Conservation (phyloP, 2,113 vertebrate species). For the Pantherophis guttatus region DNA sequence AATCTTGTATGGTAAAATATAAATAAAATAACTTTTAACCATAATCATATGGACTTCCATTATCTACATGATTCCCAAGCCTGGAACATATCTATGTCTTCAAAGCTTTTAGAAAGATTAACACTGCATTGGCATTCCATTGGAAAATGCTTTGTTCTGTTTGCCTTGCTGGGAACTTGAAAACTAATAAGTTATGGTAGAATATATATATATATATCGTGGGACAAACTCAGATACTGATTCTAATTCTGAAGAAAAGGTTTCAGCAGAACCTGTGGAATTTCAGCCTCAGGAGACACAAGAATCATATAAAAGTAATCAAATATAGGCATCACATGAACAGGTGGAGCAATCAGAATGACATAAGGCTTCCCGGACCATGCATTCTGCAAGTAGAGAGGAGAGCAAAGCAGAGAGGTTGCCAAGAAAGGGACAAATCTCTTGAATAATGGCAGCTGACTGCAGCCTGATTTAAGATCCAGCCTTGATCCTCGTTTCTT, state of each 20-base stretch:
- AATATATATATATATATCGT: not conserved
- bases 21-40: not conserved
- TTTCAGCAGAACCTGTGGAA: too few relatives aligned
- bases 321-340: too few relatives aligned
- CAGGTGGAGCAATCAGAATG: not conserved
- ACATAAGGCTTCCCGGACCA: not conserved
- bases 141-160: not conserved
- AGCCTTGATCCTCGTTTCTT: not conserved
- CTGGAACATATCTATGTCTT: not conserved
- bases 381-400: not conserved
- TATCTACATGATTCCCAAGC: not conserved
- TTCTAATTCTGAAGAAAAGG: too few relatives aligned
- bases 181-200: not conserved
- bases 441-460: not conserved
- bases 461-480: not conserved
- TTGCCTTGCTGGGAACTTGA: not conserved
- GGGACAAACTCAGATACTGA: too few relatives aligned
- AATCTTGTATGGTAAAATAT: too few relatives aligned
- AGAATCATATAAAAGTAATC: too few relatives aligned
- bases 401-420: not conserved
- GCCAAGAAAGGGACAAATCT: not conserved
- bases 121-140: not conserved
- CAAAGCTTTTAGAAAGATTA: not conserved
- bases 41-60: not conserved
- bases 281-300: too few relatives aligned